Base-by-base conservation (phyloP, 2,888 invertebrate genomes). In the Cephus runcator region DNA sequence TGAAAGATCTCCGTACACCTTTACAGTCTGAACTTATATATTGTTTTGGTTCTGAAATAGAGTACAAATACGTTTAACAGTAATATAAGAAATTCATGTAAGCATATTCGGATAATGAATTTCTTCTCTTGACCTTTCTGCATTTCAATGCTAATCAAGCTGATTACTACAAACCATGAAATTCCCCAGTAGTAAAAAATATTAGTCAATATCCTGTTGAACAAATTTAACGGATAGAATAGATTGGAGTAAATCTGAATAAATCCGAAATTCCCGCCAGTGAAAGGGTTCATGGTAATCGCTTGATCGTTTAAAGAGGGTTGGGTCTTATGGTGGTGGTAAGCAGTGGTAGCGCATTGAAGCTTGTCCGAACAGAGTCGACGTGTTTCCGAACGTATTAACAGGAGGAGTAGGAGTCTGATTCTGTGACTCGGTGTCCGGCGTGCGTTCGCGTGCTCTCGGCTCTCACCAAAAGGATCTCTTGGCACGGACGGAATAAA, bases 401-500 rank as follows among this genome's bases (percentile, higher is more conserved):
- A 56, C 56, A 56, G 56, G 56, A 56, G 56, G 56, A 56, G 56
- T 56, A 56, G 56, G 56, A 56, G 56, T 23, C 56, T 56, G 56
- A 56, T 56, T 56, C 56, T 23, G 56, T 56, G 56, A 56, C 15
- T 56, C 56, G 23, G 56, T 56, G 71, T 71, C 33, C 71, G 71
- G 71, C 31, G 33, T 71, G 71, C 56, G 56, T 31, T 71, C 71
- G 12, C 30, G 71, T 69, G 4, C 71, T 69, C 31, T 34, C 71
- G 33, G 33, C 71, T 71, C 71, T 71, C 71, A 71, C 33, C 71
- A 31, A 71, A 71, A 71, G 31, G 31, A 71, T 34, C 71, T 71
- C 71, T 6, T 34, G 33, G 33, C 15, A 33, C 71, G 12, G 71
- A 31, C 71, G 34, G 33, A 34, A 71, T 31, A 34, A 71, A 71